Conservation (phyloP, 2,797 vertebrate genomes). For the Tangara arthus region DNA sequence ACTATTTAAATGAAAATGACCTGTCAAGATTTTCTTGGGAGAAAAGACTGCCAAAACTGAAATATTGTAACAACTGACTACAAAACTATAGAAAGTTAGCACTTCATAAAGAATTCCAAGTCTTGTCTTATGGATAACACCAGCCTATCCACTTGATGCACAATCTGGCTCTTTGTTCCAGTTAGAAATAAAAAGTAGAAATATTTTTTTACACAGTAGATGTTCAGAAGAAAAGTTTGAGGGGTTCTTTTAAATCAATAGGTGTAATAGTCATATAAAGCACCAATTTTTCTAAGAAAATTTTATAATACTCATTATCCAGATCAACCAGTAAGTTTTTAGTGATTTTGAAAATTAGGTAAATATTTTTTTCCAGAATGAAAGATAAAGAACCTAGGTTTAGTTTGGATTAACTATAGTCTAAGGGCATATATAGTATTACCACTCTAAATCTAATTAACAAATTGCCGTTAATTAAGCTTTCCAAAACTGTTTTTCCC, state of each 20-base stretch:
- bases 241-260: background rate
- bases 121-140: background rate
- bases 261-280: background rate
- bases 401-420: background rate
- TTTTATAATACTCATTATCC: background rate
- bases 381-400: background rate
- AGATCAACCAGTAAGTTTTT: background rate
- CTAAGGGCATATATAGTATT: background rate
- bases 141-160: background rate
- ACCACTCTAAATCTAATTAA: slow-evolving; percentile 23
- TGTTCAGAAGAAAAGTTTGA: background rate
- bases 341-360: background rate
- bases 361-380: background rate
- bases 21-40: background rate
- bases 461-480: slow-evolving; percentile 38
- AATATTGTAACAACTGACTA: background rate
- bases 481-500: background rate
- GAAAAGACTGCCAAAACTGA: background rate
- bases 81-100: background rate
- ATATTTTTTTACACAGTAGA: background rate
- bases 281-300: background rate
- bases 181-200: background rate
- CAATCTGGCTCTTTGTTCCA: background rate
- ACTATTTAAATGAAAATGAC: background rate
- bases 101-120: background rate